Evolutionary conservation across 1,140 invertebrate species (phyloP).

Genomic region (Fragariocoptes setiger): DNA sequence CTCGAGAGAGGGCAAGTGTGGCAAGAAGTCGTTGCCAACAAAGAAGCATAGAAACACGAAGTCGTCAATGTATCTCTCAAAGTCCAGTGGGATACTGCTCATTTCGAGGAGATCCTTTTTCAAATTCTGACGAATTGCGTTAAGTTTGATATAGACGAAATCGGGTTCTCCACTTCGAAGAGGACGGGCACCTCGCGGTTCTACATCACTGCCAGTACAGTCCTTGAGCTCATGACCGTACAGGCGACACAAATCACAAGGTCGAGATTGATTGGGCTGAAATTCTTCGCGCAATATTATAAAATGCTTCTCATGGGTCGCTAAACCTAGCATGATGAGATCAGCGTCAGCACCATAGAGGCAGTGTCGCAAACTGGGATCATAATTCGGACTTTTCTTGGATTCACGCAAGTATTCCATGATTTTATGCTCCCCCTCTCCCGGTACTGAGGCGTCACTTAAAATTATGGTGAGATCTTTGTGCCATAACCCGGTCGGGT

Average conservation of each 20-base stretch:
- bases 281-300: constrained; percentile 95
- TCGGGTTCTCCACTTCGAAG: constrained; percentile 26
- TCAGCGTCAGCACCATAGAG: constrained; percentile 66
- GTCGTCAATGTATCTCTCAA: constrained; percentile 64
- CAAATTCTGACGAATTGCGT: constrained; percentile 75
- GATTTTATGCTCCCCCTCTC: constrained; percentile 92
- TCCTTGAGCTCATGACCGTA: constrained; percentile 86
- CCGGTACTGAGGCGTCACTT: constrained; percentile 91
- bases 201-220: constrained; percentile 27
- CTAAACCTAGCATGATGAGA: constrained; percentile 37
- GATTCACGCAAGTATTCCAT: constrained; percentile 93
- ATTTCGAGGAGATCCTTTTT: constrained; percentile 37
- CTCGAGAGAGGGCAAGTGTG: constrained; percentile 88
- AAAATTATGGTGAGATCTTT: constrained; percentile 29
- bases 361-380: constrained; percentile 89
- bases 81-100: constrained; percentile 4
- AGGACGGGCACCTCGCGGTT: background rate
- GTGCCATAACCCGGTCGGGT: constrained; percentile 2
- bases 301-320: constrained; percentile 94
- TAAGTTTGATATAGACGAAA: constrained; percentile 65
- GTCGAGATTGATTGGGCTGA: constrained; percentile 73
- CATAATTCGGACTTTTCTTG: constrained; percentile 72
- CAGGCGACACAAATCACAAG: constrained; percentile 87
- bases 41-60: constrained; percentile 99
- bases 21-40: constrained; percentile 96